Evolutionary conservation across 2,113 vertebrate genomes (phyloP), one percentile per base, ranked within the genome.

Genomic region (Gulo gulo): DNA sequence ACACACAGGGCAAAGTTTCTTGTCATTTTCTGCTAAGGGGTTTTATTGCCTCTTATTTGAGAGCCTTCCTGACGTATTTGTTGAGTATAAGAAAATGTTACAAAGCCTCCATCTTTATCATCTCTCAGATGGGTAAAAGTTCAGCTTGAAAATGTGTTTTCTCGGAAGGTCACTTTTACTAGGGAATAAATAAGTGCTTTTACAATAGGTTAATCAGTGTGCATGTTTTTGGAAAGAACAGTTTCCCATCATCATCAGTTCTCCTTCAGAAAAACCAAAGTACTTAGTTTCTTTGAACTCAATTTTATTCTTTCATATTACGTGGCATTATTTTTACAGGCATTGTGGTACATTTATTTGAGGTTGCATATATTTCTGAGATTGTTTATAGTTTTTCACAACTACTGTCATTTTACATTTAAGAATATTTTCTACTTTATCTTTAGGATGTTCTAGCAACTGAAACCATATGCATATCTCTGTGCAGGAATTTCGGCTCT

Each of bases 21-120:
- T 96, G 95, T 95, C 55, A 84, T 55, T 95, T 94, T 96, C 92
- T 96, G 55, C 87, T 98, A 76, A 94, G 82, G 88, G 14, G 4
- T 80, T 94, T 95, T 57, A 88, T 57, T 87, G 18, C 26, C 21
- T 95, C 13, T 78, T 94, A 50, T 18, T 55, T 67, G 18, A 92
- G 7, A 34, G n/a, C 47, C 14, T 88, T 95, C 16, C 36, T 76
- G 6, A 94, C 42, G 4, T 67, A 14, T 31, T 88, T 67, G n/a
- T 21, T 65, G n/a, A 93, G 3, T 21, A 47, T 47, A 7, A 71
- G 55, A 94, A 79, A 71, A 26, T 76, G 3, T 71, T 76, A 57
- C 67, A 80, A 79, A 18, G 4, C 1, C 9, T 1, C 12, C 14
- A 31, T 74, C 73, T 92, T 92, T 79, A 81, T n/a, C 13, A 11